phyloP scores from a whole-genome alignment of 2,797 vertebrate genomes.

The Clarias fuscus region DNA sequence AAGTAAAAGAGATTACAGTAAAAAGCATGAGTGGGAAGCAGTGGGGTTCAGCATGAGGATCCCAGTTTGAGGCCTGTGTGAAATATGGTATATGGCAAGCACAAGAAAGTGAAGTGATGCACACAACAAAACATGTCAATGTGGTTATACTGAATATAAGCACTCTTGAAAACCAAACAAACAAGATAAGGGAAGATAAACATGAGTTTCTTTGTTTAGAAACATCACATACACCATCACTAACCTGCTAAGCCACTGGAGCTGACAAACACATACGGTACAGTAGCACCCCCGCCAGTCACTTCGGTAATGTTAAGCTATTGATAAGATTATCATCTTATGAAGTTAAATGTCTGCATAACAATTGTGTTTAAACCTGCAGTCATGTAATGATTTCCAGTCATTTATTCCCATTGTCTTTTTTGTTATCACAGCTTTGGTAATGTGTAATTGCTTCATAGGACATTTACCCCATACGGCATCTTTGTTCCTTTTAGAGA shows the following conservation, averaged over 20 bases:
- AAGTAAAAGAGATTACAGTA: too few species aligned
- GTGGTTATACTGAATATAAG: not conserved
- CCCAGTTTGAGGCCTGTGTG: too few species aligned
- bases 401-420: not conserved
- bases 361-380: not conserved
- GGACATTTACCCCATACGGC: not conserved
- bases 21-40: too few species aligned
- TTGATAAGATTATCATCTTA: not conserved
- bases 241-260: not conserved
- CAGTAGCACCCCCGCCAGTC: not conserved
- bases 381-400: not conserved
- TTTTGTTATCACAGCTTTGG: not conserved
- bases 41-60: too few species aligned
- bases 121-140: too few species aligned
- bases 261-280: not conserved
- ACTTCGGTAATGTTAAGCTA: not conserved
- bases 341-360: not conserved
- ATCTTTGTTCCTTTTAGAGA: not conserved
- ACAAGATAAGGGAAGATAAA: not conserved
- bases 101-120: too few species aligned
- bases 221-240: not conserved
- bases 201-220: not conserved
- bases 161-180: not conserved
- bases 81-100: too few species aligned
- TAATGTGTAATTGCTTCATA: not conserved